These are phyloP conservation scores for Cheilosia impressa DNA, from an alignment of 2,888 invertebrate genomes.

Conservation along the genomic window DNA sequence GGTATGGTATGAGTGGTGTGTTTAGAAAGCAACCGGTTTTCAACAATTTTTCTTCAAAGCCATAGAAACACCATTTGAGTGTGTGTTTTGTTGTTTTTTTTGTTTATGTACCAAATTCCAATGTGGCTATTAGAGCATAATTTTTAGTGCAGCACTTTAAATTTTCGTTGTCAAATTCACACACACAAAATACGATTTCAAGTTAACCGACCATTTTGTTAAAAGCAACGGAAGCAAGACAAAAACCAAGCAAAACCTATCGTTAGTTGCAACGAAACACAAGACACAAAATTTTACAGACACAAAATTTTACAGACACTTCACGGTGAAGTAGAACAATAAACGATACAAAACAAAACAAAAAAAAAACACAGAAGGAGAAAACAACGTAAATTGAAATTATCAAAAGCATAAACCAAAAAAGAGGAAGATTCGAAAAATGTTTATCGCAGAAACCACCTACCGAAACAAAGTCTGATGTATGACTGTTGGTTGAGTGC, in stretches of 20 bases:
- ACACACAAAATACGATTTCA: constrained; percentile 27
- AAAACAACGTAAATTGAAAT: constrained; percentile 5
- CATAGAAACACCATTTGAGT: constrained; percentile 64
- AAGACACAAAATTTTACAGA: constrained; percentile 22
- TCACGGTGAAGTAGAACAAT: constrained; percentile 4
- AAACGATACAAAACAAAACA: not conserved
- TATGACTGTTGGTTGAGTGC: constrained; percentile 49
- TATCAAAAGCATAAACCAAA: constrained; percentile 15
- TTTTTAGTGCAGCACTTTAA: constrained; percentile 37
- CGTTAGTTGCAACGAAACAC: constrained; percentile 42
- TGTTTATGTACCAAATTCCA: constrained; percentile 61
- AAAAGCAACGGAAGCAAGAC: constrained; percentile 36
- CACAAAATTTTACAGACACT: not conserved
- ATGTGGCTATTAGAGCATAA: constrained; percentile 52
- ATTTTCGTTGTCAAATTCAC: constrained; percentile 4
- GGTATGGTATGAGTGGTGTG: constrained; percentile 63
- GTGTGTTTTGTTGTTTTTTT: constrained; percentile 46
- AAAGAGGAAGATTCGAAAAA: constrained; percentile 13
- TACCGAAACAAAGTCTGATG: constrained; percentile 67
- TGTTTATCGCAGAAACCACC: constrained; percentile 38
- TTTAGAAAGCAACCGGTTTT: constrained; percentile 75
- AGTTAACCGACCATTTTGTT: constrained; percentile 65
- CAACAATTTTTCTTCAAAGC: constrained; percentile 66
- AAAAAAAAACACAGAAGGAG: constrained; percentile 1
- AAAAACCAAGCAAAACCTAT: not conserved